These are phyloP conservation scores for Pseudoatta argentina DNA, from an alignment of 1,140 invertebrate species.

Conservation along the genomic window DNA sequence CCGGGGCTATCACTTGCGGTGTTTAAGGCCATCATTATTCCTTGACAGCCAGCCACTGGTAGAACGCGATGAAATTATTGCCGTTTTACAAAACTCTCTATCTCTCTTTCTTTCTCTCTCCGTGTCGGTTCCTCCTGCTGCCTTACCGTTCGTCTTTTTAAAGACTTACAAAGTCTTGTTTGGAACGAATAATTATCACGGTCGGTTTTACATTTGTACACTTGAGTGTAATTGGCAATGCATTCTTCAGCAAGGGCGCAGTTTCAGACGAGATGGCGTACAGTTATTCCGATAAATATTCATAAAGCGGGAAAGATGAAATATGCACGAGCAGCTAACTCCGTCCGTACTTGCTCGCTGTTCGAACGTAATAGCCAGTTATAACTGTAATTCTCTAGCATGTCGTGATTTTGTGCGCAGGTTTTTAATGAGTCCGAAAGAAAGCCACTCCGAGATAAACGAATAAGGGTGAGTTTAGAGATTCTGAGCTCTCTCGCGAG, in stretches of 20 bases:
- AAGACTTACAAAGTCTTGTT: constrained; percentile 79
- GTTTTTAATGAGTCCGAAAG: constrained; percentile 6
- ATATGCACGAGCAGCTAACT: constrained; percentile 79
- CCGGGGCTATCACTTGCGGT: constrained; percentile 71
- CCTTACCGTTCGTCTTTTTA: constrained; percentile 71
- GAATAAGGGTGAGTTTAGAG: constrained; percentile 10
- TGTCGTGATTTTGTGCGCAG: constrained; percentile 20
- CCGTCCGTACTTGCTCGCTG: constrained; percentile 2
- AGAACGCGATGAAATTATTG: constrained; percentile 69
- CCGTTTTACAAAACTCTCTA: constrained; percentile 65
- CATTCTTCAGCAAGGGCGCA: constrained; percentile 67
- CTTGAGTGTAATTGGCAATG: constrained; percentile 22
- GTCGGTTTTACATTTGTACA: constrained; percentile 24
- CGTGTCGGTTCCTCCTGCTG: not conserved
- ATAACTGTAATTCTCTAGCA: constrained; percentile 51
- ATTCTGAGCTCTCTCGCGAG: constrained; percentile 13
- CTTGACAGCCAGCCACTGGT: constrained; percentile 71
- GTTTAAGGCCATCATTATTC: constrained; percentile 76
- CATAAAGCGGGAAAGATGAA: constrained; percentile 58
- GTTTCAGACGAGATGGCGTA: constrained; percentile 76
- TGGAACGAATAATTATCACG: constrained; percentile 77
- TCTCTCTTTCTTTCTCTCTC: constrained; percentile 24
- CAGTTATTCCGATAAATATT: constrained; percentile 68
- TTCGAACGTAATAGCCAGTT: constrained; percentile 41
- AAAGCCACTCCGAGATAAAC: not conserved